Evolutionary conservation across 2,888 invertebrate genomes (phyloP).

Genomic region (Antitype chi): DNA sequence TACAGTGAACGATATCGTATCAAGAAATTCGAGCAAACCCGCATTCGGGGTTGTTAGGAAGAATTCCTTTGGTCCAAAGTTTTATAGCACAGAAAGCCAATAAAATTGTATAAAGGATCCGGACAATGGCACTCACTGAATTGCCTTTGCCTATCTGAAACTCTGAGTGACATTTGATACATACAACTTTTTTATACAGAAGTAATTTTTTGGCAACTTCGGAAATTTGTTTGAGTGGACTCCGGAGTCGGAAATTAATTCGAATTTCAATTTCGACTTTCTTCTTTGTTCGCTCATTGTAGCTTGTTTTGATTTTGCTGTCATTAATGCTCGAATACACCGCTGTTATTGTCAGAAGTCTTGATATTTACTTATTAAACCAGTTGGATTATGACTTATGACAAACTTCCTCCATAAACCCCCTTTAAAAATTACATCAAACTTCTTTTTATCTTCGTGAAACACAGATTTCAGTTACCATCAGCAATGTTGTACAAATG

Average conservation of each 20-base stretch:
- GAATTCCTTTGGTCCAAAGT: constrained; percentile 74
- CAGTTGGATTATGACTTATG: background rate
- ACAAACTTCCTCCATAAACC: constrained; percentile 12
- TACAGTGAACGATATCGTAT: constrained; percentile 69
- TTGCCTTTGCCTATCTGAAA: constrained; percentile 64
- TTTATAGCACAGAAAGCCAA: constrained; percentile 74
- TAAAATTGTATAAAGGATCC: constrained; percentile 75
- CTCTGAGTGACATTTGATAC: constrained; percentile 66
- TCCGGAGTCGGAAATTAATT: constrained; percentile 59
- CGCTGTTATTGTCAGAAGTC: constrained; percentile 16
- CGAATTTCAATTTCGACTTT: constrained; percentile 60
- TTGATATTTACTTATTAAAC: constrained; percentile 20
- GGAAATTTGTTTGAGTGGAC: constrained; percentile 55
- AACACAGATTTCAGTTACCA: constrained; percentile 32
- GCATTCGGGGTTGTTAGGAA: constrained; percentile 70
- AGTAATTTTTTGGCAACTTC: constrained; percentile 61
- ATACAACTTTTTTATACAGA: constrained; percentile 58
- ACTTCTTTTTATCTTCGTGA: constrained; percentile 10
- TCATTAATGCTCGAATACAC: constrained; percentile 14
- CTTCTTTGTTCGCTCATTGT: constrained; percentile 54
- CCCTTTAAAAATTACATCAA: background rate
- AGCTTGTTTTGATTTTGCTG: constrained; percentile 37
- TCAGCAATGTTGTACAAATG: constrained; percentile 33
- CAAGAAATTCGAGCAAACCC: constrained; percentile 71
- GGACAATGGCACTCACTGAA: constrained; percentile 72